Evolutionary conservation across 2,888 invertebrate species (phyloP).

Genomic region (Drosophila seclusa): DNA sequence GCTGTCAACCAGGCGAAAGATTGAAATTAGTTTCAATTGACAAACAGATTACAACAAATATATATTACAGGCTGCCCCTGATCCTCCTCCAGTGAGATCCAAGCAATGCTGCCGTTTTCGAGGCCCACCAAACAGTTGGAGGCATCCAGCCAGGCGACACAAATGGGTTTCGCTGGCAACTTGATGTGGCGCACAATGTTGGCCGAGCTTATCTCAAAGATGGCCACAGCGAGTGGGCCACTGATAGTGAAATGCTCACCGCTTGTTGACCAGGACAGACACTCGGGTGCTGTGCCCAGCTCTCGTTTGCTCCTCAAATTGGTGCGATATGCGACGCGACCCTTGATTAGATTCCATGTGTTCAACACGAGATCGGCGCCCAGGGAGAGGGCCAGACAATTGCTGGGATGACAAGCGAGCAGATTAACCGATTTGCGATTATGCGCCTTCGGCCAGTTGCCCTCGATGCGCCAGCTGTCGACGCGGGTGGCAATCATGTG

Average conservation of each 20-base stretch:
- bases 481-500: constrained; percentile 92
- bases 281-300: constrained; percentile 83
- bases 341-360: constrained; percentile 98
- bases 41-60: not conserved
- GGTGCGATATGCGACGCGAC: constrained; percentile 94
- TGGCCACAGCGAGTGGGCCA: constrained; percentile 90
- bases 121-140: constrained; percentile 89
- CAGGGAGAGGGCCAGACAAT: constrained; percentile 94
- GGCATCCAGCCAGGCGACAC: constrained; percentile 89
- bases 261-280: constrained; percentile 89
- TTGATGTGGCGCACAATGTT: constrained; percentile 89
- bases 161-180: constrained; percentile 89
- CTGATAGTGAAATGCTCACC: constrained; percentile 92
- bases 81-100: constrained; percentile 87
- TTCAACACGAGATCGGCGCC: constrained; percentile 93
- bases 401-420: constrained; percentile 94
- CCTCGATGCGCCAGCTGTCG: constrained; percentile 94
- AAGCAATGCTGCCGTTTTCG: constrained; percentile 90
- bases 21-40: not conserved
- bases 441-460: constrained; percentile 93
- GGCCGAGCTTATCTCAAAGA: constrained; percentile 93
- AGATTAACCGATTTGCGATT: constrained; percentile 90
- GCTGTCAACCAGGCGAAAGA: constrained; percentile 22
- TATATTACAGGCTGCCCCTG: constrained; percentile 32
- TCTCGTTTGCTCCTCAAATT: constrained; percentile 90